Base-by-base conservation (phyloP, 1,140 invertebrate genomes). In the Trinorchestia longiramus region DNA sequence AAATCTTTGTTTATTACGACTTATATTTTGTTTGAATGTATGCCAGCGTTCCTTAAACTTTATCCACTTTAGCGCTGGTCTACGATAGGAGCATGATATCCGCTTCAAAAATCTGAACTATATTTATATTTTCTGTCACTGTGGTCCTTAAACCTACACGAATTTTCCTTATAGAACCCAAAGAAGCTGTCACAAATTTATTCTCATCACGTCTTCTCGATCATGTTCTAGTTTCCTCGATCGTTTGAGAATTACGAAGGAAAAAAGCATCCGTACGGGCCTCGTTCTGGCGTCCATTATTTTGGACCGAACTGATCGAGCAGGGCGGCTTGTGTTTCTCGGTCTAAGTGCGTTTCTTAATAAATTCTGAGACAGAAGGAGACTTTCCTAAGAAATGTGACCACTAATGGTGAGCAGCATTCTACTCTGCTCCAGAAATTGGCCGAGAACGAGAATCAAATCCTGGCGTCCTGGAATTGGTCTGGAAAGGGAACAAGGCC, bases 321-420 rank as follows among this genome's bases (percentile, higher is more conserved):
- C 88, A 4, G 4, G 28, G 41, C 88, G 88, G 19, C 43, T 43
- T 91, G 88, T 91, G 88, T 91, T 91, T 91, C 88, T 91, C 88
- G 88, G 4, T 91, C 88, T 91, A 91, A 91, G 88, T 91, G 88
- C 88, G 88, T 91, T 91, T 91, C 88, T 91, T 91, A 91, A 91
- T 91, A 91, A 91, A 91, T 91, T 91, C 43, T 91, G 88, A 91
- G 88, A 91, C 88, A 44, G 41, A 91, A 91, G 88, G 88, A 91
- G 88, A 91, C 88, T 43, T 42, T 42, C 41, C 41, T 91, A 91
- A 91, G 88, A 44, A 91, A 91, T 91, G 88, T 42, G 41, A 91
- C 41, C 88, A 44, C 43, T 91, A 91, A 91, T 91, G 88, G 88
- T 11, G 88, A 44, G 88, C 43, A 77, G 62, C 62, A 28, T 28